Conservation (phyloP, 2,797 vertebrate species). For the Myotis daubentonii region DNA sequence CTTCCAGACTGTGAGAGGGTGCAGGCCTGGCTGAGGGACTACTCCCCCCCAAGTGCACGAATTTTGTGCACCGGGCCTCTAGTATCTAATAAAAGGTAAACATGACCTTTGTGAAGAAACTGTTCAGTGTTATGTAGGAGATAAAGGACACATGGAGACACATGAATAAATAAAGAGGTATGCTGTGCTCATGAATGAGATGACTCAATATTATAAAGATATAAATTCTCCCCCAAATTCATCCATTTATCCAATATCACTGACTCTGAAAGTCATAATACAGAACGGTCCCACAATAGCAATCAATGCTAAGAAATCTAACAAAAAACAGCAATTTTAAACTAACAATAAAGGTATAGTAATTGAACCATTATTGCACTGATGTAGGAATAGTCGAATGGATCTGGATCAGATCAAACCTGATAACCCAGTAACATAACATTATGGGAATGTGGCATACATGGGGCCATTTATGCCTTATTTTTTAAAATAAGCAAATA, state of each 20-base stretch:
- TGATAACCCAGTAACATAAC: background rate
- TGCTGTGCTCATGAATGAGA: background rate
- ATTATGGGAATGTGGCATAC: background rate
- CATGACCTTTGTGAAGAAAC: background rate
- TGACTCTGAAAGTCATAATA: background rate
- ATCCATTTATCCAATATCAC: background rate
- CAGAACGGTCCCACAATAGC: background rate
- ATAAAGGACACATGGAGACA: background rate
- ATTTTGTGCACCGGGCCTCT: no score
- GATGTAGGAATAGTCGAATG: background rate
- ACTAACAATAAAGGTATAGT: background rate
- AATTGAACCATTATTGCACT: background rate
- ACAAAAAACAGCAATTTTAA: background rate
- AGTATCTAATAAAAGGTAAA: background rate
- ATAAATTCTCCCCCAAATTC: background rate
- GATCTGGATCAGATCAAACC: background rate
- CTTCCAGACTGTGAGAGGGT: no score
- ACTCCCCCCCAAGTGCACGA: no score
- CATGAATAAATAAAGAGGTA: background rate
- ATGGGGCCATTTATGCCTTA: background rate
- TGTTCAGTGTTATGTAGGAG: background rate
- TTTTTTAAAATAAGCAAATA: background rate
- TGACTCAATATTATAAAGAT: background rate
- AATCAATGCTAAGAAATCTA: background rate
- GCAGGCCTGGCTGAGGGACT: no score